A percentile compares a stretch with the other conserved stretches of the same genome.
Evolutionary conservation across 2,797 vertebrate species (phyloP).

Genomic region (Rhadinocentrus ornatus): DNA sequence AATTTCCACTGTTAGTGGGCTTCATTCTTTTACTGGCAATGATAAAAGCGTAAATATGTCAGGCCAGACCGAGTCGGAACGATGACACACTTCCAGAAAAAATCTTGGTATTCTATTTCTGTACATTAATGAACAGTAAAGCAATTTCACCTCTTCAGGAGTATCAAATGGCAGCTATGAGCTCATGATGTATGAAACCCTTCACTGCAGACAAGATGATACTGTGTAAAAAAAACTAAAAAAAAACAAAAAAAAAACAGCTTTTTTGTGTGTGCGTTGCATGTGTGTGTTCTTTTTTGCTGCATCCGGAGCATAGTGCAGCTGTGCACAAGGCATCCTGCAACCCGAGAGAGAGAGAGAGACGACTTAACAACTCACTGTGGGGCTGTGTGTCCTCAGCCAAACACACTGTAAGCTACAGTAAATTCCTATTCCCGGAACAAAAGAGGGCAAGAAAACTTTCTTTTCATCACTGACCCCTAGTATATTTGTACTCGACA

Average conservation of each 20-base stretch:
- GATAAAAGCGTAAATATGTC: conserved; percentile 42
- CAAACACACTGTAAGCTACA: conserved; percentile 23
- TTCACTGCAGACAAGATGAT: conserved; percentile 58
- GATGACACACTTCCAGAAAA: conserved; percentile 72
- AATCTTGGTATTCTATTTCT: conserved; percentile 69
- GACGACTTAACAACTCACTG: conserved; percentile 41
- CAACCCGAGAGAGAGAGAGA: conserved; percentile 60
- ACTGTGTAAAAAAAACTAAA: conserved; percentile 30
- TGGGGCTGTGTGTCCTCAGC: conserved; percentile 49
- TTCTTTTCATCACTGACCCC: conserved; percentile 1
- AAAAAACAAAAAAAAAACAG: neutral
- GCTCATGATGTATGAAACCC: conserved; percentile 61
- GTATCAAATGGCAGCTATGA: conserved; percentile 74
- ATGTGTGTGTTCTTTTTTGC: conserved; percentile 39
- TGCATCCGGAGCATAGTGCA: conserved; percentile 85
- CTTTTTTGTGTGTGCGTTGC: conserved; percentile 3
- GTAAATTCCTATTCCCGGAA: conserved; percentile 22
- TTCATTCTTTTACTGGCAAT: conserved; percentile 27
- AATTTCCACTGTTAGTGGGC: conserved; percentile 33
- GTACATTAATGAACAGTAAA: conserved; percentile 64
- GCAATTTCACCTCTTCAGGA: conserved; percentile 56
- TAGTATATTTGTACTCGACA: conserved; percentile 7
- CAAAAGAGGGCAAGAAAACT: conserved; percentile 14
- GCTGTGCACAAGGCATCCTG: conserved; percentile 84
- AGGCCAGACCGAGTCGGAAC: conserved; percentile 47